These are phyloP conservation scores for Decapterus maruadsi DNA, from an alignment of 2,797 vertebrate genomes.

Conservation along the genomic window DNA sequence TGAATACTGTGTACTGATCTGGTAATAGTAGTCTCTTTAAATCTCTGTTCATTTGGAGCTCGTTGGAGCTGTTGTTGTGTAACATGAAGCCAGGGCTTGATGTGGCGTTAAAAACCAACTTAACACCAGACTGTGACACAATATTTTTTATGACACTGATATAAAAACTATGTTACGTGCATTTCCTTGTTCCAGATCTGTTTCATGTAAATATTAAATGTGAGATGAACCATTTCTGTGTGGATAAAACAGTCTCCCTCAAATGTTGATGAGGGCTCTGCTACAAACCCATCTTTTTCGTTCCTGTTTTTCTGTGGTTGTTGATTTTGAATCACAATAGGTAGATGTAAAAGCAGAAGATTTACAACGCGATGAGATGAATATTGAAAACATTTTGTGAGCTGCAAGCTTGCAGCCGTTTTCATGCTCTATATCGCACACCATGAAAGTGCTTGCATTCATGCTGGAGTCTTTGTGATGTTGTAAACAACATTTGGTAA, in stretches of 20 bases:
- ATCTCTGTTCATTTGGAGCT: background rate
- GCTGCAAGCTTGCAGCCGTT: background rate
- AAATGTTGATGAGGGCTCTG: background rate
- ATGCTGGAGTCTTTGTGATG: background rate
- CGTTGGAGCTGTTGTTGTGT: background rate
- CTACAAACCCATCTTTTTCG: background rate
- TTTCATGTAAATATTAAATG: background rate
- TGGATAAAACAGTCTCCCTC: background rate
- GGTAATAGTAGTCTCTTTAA: background rate
- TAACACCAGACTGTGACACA: background rate
- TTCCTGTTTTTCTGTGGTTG: background rate
- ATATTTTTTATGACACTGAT: background rate
- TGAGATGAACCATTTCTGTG: background rate
- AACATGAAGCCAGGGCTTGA: background rate
- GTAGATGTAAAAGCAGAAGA: background rate
- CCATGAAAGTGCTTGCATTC: background rate
- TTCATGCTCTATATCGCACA: background rate
- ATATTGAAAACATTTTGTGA: conserved; percentile 16
- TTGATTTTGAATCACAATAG: background rate
- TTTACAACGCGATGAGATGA: background rate
- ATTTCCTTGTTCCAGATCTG: background rate
- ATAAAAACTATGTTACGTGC: background rate
- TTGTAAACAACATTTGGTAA: conserved; percentile 4
- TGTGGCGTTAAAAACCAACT: background rate
- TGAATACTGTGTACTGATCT: background rate